phyloP scores from a whole-genome alignment of 2,797 vertebrate genomes.

The Rhynchotus rufescens region DNA sequence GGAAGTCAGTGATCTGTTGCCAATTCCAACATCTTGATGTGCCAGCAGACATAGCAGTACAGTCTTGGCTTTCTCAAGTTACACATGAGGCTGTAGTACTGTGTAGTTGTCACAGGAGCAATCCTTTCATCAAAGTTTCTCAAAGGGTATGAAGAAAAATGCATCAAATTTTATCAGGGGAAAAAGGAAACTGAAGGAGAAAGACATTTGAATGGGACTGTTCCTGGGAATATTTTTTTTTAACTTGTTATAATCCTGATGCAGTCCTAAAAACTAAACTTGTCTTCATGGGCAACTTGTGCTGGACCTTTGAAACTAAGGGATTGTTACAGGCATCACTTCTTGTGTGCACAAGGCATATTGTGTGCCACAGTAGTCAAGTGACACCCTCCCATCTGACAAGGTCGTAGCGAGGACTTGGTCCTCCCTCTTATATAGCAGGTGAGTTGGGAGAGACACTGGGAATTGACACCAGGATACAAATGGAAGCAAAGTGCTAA shows the following conservation, averaged over 20 bases:
- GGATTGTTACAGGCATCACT: neutral
- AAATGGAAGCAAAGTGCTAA: neutral
- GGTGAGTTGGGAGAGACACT: neutral
- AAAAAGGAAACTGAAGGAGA: too few relatives aligned
- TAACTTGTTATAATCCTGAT: neutral
- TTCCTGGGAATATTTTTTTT: neutral
- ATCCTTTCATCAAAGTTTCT: neutral
- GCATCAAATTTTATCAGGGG: too few relatives aligned
- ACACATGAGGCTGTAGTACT: neutral
- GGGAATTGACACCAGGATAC: neutral
- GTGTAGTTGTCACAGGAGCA: neutral
- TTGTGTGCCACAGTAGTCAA: neutral
- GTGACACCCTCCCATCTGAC: neutral
- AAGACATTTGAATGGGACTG: neutral
- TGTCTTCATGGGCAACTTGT: neutral
- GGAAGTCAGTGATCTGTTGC: neutral
- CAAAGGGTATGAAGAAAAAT: neutral
- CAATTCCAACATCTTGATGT: neutral
- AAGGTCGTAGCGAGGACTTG: neutral
- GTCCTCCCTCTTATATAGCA: neutral
- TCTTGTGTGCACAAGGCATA: neutral
- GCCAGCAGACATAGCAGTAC: neutral
- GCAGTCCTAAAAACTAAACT: neutral
- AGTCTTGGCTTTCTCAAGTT: neutral
- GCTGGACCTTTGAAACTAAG: neutral